These are phyloP conservation scores for Furnarius figulus DNA, from an alignment of 2,113 vertebrate genomes.

Conservation along the genomic window DNA sequence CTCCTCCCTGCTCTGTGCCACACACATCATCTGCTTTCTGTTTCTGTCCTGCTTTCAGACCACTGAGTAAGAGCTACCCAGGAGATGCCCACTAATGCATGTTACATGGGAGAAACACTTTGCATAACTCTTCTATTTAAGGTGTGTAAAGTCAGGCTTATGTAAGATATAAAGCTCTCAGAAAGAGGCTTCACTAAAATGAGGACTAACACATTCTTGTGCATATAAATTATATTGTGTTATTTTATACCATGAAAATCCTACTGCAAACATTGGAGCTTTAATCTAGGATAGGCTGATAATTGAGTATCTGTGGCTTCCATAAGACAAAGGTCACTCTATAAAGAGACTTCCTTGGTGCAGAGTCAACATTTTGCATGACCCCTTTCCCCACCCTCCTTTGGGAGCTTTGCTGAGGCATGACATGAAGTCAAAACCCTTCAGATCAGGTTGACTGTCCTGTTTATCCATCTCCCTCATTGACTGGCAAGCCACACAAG, in stretches of 20 bases:
- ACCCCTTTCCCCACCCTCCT: background rate
- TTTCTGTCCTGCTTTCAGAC: background rate
- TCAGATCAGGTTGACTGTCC: background rate
- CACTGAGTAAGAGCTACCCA: background rate
- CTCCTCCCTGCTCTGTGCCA: background rate
- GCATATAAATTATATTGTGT: background rate
- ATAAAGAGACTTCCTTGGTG: background rate
- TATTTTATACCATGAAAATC: background rate
- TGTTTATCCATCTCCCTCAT: background rate
- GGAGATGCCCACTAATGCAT: background rate
- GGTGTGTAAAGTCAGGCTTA: background rate
- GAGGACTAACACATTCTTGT: background rate
- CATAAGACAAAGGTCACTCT: background rate
- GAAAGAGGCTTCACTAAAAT: background rate
- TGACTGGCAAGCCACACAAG: background rate
- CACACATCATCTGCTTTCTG: background rate
- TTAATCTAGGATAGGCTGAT: background rate
- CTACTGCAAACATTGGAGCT: background rate
- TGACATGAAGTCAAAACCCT: background rate
- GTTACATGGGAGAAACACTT: accelerated
- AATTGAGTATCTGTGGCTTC: background rate
- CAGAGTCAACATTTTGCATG: background rate
- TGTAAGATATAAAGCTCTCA: background rate
- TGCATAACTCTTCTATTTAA: background rate
- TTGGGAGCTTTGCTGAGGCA: background rate